These are phyloP conservation scores for Nasonia oneida DNA, from an alignment of 2,888 invertebrate genomes.

Conservation along the genomic window DNA sequence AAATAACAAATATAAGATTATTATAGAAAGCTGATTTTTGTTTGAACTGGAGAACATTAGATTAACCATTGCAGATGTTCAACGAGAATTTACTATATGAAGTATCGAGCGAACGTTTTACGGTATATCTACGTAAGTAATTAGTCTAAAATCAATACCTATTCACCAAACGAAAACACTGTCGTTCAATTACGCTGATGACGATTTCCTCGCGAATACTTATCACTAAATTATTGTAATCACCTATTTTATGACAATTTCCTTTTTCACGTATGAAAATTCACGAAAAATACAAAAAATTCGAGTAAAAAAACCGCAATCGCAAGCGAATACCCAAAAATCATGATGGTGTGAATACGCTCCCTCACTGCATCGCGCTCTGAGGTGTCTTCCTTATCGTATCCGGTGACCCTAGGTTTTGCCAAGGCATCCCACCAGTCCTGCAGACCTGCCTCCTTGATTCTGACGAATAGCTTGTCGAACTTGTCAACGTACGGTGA, in stretches of 20 bases:
- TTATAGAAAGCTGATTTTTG: background rate
- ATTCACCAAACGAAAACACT: no score
- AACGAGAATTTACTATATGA: no score
- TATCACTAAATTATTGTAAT: no score
- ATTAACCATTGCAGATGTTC: no score
- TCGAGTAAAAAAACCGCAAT: slow-evolving; percentile 19
- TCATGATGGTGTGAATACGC: background rate
- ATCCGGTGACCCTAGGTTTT: background rate
- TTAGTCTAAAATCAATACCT: no score
- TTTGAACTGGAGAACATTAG: background rate
- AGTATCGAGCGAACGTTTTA: no score
- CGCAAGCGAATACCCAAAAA: background rate
- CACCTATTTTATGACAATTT: background rate
- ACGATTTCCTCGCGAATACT: no score
- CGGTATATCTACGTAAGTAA: no score
- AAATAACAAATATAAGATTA: background rate
- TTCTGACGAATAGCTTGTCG: slow-evolving; percentile 37
- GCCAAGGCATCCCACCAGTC: background rate
- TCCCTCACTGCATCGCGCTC: background rate
- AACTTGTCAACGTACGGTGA: slow-evolving; percentile 60
- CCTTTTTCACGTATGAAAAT: background rate
- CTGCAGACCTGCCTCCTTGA: slow-evolving; percentile 50
- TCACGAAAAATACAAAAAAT: background rate
- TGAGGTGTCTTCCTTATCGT: background rate
- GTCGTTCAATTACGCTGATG: no score